Base-by-base conservation (phyloP, 1,140 invertebrate species). In the Bombus ignitus region DNA sequence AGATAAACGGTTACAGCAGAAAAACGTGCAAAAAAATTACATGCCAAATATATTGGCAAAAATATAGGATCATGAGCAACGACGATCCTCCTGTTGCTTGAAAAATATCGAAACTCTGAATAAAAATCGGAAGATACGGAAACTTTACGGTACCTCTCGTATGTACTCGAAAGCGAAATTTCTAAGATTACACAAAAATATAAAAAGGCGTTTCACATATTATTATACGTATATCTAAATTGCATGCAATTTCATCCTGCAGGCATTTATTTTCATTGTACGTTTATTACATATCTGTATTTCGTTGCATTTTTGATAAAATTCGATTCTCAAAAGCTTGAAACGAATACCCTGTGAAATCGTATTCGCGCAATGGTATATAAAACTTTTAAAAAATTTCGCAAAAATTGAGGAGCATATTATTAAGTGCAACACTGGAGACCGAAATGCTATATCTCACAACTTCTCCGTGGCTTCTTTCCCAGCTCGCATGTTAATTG, bases 401-500 rank as follows among this genome's bases (percentile, higher is more conserved):
- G 18, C 44, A 47, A 15, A 47, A 47, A 47, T 47, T 18, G 44
- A 25, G 35, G 37, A 44, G 9, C 3, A 42, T 84, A 47, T 47
- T 88, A 32, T 74, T 39, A 85, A 87, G 77, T 74, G 72, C 39
- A 44, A 73, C 44, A 53, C 78, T 22, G 37, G 18, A 66, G 32
- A 53, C 42, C 13, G 42, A 59, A 72, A 72, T 22, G n/a, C 6
- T 57, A 70, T 66, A 39, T 81, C 59, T 35, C 66, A 68, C 66
- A 35, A 18, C 25, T 70, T 87, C 37, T 47, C 57, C 71, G 32
- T 25, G 75, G 70, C 80, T 78, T 87, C 65, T 78, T 87, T 74
- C 68, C 39, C 59, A 78, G 59, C 78, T 85, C 57, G 78, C 81
- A 89, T 82, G 88, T 89, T 87, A 90, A 89, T 87, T 84, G 70